phyloP scores from a whole-genome alignment of 2,113 vertebrate genomes.

The Cheirogaleus medius region DNA sequence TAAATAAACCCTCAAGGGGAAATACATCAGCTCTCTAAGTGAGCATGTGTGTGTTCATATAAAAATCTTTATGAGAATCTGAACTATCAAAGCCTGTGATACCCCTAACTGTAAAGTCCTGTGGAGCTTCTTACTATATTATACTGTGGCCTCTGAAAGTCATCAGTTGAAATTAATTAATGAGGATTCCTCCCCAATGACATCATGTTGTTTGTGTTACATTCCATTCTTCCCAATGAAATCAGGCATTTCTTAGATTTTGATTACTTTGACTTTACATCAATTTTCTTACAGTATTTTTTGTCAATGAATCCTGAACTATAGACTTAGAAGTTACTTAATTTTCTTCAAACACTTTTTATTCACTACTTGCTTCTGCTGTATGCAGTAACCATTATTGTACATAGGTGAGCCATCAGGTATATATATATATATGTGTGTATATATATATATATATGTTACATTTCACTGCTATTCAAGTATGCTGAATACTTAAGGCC shows the following conservation, averaged over 20 bases:
- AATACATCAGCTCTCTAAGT: not conserved
- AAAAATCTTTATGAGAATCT: constrained; percentile 10
- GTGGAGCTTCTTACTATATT: not conserved
- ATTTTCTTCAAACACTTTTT: not conserved
- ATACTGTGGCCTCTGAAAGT: not conserved
- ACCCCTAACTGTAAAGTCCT: not conserved
- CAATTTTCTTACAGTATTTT: not conserved
- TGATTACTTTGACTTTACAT: not conserved
- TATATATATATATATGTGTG: too few species aligned
- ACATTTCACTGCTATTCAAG: not conserved
- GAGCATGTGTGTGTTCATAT: not conserved
- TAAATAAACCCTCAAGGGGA: not conserved
- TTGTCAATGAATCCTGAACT: not conserved
- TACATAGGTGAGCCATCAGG: not conserved
- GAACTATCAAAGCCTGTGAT: not conserved
- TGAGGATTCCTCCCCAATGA: not conserved
- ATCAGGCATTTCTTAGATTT: not conserved
- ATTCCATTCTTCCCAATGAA: not conserved
- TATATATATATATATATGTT: not conserved
- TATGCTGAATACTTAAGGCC: not conserved
- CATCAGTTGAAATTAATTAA: constrained; percentile 6
- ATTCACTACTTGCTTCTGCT: not conserved
- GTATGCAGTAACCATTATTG: not conserved
- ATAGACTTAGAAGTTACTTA: not conserved
- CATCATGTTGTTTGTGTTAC: not conserved